phyloP scores from a whole-genome alignment of 2,888 invertebrate genomes.

The Auanema sp. region DNA sequence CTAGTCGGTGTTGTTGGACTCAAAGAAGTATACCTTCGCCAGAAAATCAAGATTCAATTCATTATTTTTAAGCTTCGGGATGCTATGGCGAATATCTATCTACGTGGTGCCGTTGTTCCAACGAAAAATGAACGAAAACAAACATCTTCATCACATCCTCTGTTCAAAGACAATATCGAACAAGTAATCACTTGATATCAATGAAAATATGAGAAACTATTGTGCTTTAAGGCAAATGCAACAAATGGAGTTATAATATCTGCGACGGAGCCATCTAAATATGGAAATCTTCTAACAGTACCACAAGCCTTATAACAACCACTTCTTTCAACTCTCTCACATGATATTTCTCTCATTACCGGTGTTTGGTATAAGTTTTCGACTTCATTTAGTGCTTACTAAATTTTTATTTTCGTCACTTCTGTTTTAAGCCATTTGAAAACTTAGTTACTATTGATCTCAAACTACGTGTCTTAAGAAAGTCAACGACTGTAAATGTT shows the following conservation, averaged over 20 bases:
- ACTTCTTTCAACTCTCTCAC: not conserved
- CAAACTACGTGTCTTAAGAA: no score
- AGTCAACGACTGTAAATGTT: no score
- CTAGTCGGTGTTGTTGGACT: constrained; percentile 50
- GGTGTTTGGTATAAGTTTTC: no score
- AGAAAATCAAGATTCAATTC: not conserved
- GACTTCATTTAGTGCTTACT: no score
- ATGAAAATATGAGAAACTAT: not conserved
- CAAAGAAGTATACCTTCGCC: constrained; percentile 34
- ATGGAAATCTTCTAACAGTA: constrained; percentile 12
- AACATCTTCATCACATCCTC: constrained; percentile 15
- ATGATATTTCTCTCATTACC: no score
- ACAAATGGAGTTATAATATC: constrained; percentile 12
- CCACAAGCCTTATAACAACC: constrained; percentile 17
- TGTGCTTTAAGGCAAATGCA: not conserved
- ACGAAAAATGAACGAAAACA: constrained; percentile 35
- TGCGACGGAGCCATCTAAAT: constrained; percentile 13
- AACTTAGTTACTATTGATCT: no score
- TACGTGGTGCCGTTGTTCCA: constrained; percentile 42
- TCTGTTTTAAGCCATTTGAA: no score
- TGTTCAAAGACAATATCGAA: not conserved
- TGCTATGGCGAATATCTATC: constrained; percentile 46
- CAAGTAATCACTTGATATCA: constrained; percentile 13
- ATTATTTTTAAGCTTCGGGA: constrained; percentile 38
- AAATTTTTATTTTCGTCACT: no score